phyloP scores from a whole-genome alignment of 2,888 invertebrate species.

The Epirrhoe alternata region DNA sequence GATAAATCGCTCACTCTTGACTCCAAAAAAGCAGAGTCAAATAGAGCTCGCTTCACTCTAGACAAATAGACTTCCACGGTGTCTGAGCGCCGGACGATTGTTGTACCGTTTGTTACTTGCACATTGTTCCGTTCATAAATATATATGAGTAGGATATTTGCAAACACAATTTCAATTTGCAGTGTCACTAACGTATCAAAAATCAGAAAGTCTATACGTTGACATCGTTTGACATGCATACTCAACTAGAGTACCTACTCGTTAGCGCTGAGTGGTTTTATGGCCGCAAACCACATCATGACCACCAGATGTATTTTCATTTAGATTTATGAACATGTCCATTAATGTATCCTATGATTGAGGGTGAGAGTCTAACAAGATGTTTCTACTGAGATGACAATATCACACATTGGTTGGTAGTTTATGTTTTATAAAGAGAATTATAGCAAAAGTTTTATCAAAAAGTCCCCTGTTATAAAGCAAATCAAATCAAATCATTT shows the following conservation, averaged over 20 bases:
- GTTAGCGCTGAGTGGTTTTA: conserved; percentile 50
- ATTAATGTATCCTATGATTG: conserved; percentile 27
- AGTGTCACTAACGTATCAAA: conserved; percentile 43
- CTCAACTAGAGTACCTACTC: conserved; percentile 47
- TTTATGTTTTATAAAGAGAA: background rate
- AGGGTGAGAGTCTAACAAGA: conserved; percentile 2
- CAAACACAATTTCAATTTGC: conserved; percentile 54
- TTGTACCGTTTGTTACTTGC: conserved; percentile 59
- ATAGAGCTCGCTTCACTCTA: conserved; percentile 57
- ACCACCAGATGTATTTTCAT: conserved; percentile 37
- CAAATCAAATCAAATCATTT: no score
- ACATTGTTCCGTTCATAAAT: conserved; percentile 60
- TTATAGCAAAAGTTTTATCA: background rate
- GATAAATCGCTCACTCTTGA: conserved; percentile 67
- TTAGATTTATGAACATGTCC: conserved; percentile 39
- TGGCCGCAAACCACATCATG: conserved; percentile 34
- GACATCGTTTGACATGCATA: conserved; percentile 46
- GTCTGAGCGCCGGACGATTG: conserved; percentile 58
- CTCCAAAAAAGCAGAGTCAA: conserved; percentile 57
- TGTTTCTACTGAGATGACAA: background rate
- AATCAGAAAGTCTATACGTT: conserved; percentile 42
- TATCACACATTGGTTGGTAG: background rate
- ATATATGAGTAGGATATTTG: conserved; percentile 52
- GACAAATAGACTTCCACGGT: conserved; percentile 59
- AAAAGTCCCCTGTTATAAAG: no score